A percentile compares a stretch with the other conserved stretches of the same genome.
Conservation (phyloP, 2,888 invertebrate genomes). For the Aricia artaxerxes region DNA sequence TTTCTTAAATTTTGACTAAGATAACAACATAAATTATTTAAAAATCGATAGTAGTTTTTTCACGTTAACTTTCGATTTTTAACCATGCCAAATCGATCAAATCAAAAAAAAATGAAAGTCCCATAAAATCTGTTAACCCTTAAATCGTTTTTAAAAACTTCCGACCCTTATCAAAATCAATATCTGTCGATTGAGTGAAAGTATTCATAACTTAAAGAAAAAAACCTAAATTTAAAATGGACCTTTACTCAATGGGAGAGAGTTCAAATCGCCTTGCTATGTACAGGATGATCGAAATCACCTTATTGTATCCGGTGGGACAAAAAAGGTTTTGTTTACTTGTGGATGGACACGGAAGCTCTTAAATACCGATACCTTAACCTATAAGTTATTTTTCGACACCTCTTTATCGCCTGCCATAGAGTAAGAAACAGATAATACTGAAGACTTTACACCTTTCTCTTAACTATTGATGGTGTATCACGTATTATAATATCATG, state of each 20-base stretch:
- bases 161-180: conserved; percentile 41
- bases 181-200: conserved; percentile 45
- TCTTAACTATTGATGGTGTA: too few relatives aligned
- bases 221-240: background rate
- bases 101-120: conserved; percentile 33
- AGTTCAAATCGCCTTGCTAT: background rate
- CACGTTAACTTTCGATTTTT: background rate
- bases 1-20: too few relatives aligned
- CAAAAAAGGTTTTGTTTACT: conserved; percentile 30
- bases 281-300: background rate
- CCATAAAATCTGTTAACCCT: conserved; percentile 28
- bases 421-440: conserved; percentile 47
- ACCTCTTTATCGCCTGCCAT: conserved; percentile 57
- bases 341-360: conserved; percentile 45
- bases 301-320: conserved; percentile 22
- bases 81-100: background rate
- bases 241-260: background rate
- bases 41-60: background rate
- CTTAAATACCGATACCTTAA: conserved; percentile 64
- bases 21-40: background rate
- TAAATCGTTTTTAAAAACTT: conserved; percentile 43
- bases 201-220: conserved; percentile 34
- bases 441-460: background rate
- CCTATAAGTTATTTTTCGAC: conserved; percentile 68
- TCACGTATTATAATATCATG: too few relatives aligned